Evolutionary conservation across 2,888 invertebrate genomes (phyloP).

Genomic region (Orchestes rusci): DNA sequence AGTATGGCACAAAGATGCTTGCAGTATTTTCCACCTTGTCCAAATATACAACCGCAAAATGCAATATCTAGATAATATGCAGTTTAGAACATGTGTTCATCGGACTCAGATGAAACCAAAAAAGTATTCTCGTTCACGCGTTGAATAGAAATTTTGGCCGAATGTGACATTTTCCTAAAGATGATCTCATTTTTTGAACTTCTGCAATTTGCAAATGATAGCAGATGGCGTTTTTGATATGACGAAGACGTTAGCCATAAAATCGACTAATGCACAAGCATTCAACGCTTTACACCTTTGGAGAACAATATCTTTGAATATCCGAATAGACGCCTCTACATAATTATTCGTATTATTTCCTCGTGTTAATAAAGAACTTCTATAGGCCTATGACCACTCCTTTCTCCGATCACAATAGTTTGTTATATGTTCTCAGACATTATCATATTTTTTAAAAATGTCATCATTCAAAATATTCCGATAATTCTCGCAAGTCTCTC

Average conservation of each 20-base stretch:
- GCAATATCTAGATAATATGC: neutral
- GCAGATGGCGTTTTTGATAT: neutral
- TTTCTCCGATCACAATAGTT: neutral
- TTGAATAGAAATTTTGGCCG: no score
- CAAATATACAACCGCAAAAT: neutral
- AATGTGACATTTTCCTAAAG: neutral
- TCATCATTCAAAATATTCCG: neutral
- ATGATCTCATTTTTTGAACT: neutral
- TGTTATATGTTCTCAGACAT: no score
- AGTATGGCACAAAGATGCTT: neutral
- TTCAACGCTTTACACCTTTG: neutral
- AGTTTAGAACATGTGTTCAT: neutral
- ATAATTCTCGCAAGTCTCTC: neutral
- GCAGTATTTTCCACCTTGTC: neutral
- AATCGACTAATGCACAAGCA: neutral
- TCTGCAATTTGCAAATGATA: neutral
- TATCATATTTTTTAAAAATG: neutral
- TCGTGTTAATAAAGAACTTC: neutral
- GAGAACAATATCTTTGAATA: conserved; percentile 2
- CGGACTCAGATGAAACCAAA: neutral
- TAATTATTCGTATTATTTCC: conserved; percentile 5
- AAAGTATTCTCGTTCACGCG: neutral
- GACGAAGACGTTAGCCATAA: neutral
- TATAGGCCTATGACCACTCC: neutral
- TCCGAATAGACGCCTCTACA: conserved; percentile 1